Percentiles rank a stretch among this genome's conserved stretches.
phyloP scores from a whole-genome alignment of 2,888 invertebrate genomes.

The Mesopsocus fuscifrons region DNA sequence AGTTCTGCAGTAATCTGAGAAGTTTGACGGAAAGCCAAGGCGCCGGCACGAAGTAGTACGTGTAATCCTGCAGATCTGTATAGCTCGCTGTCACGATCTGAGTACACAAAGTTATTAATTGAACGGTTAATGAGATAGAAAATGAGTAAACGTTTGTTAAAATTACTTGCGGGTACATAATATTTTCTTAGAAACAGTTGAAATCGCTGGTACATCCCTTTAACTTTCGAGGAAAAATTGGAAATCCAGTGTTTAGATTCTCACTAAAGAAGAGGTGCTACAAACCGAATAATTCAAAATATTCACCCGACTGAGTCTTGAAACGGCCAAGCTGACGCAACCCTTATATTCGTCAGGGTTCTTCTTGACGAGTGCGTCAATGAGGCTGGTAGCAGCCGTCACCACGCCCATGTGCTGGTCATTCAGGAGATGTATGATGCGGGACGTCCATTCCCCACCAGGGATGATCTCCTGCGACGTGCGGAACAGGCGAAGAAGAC shows the following conservation, averaged over 20 bases:
- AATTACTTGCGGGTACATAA: no score
- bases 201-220: no score
- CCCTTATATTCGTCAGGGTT: slow-evolving; percentile 99
- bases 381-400: slow-evolving; percentile 93
- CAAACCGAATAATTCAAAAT: no score
- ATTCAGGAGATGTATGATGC: slow-evolving; percentile 95
- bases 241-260: no score
- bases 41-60: slow-evolving; percentile 99
- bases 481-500: slow-evolving; percentile 80
- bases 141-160: no score
- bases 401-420: slow-evolving; percentile 99
- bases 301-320: slow-evolving; percentile 83
- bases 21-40: slow-evolving; percentile 99
- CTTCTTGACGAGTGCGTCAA: slow-evolving; percentile 94
- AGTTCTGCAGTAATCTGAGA: slow-evolving; percentile 87
- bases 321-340: slow-evolving; percentile 94
- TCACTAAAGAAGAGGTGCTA: no score
- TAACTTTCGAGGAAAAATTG: no score
- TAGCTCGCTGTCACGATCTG: slow-evolving; percentile 97
- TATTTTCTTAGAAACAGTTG: no score
- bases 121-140: no score
- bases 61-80: slow-evolving; percentile 98
- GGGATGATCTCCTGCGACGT: slow-evolving; percentile 93
- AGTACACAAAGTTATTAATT: slow-evolving; percentile 20
- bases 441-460: slow-evolving; percentile 95